Conservation (phyloP, 2,797 vertebrate species). For the Podargus strigoides region DNA sequence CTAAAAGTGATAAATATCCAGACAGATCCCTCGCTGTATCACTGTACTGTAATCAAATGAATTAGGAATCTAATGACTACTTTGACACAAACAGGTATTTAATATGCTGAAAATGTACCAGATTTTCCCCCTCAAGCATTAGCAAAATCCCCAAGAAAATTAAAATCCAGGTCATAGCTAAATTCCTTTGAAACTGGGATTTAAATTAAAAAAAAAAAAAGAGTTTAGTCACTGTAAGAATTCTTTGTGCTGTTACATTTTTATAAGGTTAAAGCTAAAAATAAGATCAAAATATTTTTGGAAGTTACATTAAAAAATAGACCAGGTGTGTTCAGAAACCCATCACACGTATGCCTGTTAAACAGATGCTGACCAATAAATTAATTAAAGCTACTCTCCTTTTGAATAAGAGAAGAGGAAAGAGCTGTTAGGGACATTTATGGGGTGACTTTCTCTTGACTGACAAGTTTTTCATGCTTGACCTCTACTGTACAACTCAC, state of each 20-base stretch:
- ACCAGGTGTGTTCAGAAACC: constrained; percentile 33
- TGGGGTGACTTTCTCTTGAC: constrained; percentile 7
- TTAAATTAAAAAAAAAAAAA: background rate
- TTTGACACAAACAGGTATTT: constrained; percentile 58
- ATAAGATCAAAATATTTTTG: constrained; percentile 26
- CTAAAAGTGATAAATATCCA: constrained; percentile 24
- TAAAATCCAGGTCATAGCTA: constrained; percentile 44
- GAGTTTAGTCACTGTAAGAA: constrained; percentile 8
- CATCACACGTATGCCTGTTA: constrained; percentile 26
- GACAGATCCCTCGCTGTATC: background rate
- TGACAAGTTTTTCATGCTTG: constrained; percentile 37
- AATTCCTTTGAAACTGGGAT: constrained; percentile 55
- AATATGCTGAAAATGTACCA: constrained; percentile 63
- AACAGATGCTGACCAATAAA: constrained; percentile 45
- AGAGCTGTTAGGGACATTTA: constrained; percentile 45
- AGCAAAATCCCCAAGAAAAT: constrained; percentile 57
- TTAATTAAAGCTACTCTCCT: constrained; percentile 43
- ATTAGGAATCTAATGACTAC: constrained; percentile 21
- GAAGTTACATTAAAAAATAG: constrained; percentile 14
- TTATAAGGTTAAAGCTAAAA: constrained; percentile 56
- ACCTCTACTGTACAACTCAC: background rate
- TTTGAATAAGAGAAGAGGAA: constrained; percentile 32
- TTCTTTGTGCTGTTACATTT: constrained; percentile 44
- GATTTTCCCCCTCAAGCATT: constrained; percentile 50
- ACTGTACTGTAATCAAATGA: constrained; percentile 31